Base-by-base conservation (phyloP, 1,140 invertebrate genomes). In the Daktulosphaira vitifoliae region DNA sequence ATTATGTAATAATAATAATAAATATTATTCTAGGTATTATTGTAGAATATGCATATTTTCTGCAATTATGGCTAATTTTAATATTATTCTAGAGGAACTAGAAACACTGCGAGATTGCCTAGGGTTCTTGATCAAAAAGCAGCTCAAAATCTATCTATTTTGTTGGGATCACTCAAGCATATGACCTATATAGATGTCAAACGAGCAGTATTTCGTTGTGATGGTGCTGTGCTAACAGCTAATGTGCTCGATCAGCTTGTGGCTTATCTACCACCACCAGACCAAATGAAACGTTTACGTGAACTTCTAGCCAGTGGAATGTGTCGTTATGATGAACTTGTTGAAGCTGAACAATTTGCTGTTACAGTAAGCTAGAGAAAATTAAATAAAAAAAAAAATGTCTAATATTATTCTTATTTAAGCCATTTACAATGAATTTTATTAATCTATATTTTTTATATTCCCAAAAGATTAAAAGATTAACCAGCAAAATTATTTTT, bases 331-430 rank as follows among this genome's bases (percentile, higher is more conserved):
- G 82, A 90, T 37, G 86, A 94, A 22, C 74, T 98, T 38, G 88
- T 90, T 0, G 92, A 94, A 69, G 90, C 94, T 3, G 96, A 98
- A 76, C 91, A 95, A 73, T 98, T 98, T 79, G 87, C 88, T 50
- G 84, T 94, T 3, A 91, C 88, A n/a, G 90, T 96, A 74, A 82
- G 86, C 5, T 33, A 33, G n/a, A n/a, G n/a, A n/a, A n/a, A n/a
- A n/a, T n/a, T n/a, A n/a, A n/a, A n/a, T n/a, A n/a, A n/a, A n/a
- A n/a, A n/a, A n/a, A n/a, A n/a, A n/a, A n/a, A n/a, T n/a, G n/a
- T n/a, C n/a, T n/a, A n/a, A n/a, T n/a, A n/a, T n/a, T n/a, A n/a
- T n/a, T n/a, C n/a, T n/a, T n/a, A n/a, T n/a, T n/a, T n/a, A n/a
- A n/a, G n/a, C n/a, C n/a, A n/a, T n/a, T n/a, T n/a, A n/a, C n/a